Conservation (phyloP, 1,140 invertebrate species). For the Macrosteles quadrilineatus region DNA sequence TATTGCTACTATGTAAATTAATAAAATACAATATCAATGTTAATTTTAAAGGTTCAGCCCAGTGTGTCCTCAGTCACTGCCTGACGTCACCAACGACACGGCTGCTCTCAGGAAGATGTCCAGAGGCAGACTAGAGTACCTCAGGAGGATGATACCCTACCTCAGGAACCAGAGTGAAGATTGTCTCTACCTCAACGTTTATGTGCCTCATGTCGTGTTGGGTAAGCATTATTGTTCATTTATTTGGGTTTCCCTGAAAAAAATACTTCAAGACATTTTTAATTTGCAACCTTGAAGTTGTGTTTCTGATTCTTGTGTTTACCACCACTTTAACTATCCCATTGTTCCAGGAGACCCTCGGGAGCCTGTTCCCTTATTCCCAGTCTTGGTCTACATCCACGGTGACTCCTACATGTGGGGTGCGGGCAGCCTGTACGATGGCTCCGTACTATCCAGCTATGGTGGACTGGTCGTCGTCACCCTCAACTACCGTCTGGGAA, state of each 20-base stretch:
- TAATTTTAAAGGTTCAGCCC: constrained; percentile 80
- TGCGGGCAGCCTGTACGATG: constrained; percentile 93
- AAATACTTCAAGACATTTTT: too few relatives aligned
- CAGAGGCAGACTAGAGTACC: constrained; percentile 80
- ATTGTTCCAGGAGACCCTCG: background rate
- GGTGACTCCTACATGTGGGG: constrained; percentile 95
- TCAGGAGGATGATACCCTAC: constrained; percentile 78
- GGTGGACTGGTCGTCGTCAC: constrained; percentile 92
- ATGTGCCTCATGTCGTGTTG: too few relatives aligned
- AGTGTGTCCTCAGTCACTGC: constrained; percentile 86
- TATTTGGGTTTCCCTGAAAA: too few relatives aligned
- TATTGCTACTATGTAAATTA: too few relatives aligned
- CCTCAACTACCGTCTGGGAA: constrained; percentile 94
- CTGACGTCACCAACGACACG: constrained; percentile 82
- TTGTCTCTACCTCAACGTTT: constrained; percentile 95
- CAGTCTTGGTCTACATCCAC: constrained; percentile 92
- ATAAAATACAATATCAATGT: too few relatives aligned
- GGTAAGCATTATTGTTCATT: too few relatives aligned
- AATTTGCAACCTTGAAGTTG: too few relatives aligned
- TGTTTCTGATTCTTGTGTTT: too few relatives aligned
- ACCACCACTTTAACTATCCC: too few relatives aligned
- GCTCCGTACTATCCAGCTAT: constrained; percentile 86
- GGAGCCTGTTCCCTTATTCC: constrained; percentile 52
- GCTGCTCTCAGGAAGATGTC: constrained; percentile 82
- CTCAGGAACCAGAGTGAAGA: constrained; percentile 92